phyloP scores from a whole-genome alignment of 2,113 vertebrate species.

The Melanerpes aurifrons region DNA sequence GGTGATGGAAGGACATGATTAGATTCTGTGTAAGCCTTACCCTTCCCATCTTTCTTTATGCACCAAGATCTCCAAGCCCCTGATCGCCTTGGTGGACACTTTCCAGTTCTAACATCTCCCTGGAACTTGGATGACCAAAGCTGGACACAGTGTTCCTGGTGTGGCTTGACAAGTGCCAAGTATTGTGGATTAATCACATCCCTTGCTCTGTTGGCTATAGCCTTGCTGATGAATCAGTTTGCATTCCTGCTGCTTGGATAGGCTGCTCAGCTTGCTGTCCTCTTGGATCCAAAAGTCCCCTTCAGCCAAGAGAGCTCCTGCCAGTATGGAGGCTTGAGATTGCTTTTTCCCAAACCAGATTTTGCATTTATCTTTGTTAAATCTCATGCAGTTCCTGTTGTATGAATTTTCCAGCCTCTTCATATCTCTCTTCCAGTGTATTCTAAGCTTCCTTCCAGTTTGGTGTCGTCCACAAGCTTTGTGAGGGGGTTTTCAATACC shows the following conservation, averaged over 20 bases:
- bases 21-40: background rate
- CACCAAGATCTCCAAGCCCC: background rate
- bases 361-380: background rate
- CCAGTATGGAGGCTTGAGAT: background rate
- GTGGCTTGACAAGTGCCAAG: background rate
- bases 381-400: background rate
- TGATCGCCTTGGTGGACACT: background rate
- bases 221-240: background rate
- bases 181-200: background rate
- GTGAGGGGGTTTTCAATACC: background rate
- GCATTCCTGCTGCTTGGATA: background rate
- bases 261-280: background rate
- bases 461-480: background rate
- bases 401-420: background rate
- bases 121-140: background rate
- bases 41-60: background rate
- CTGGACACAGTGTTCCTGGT: rapidly evolving
- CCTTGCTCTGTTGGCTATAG: background rate
- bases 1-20: background rate
- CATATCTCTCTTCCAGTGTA: background rate
- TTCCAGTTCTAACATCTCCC: background rate
- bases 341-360: background rate
- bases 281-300: background rate
- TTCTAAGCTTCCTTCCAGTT: background rate
- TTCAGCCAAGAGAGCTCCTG: background rate